Evolutionary conservation across 2,113 vertebrate genomes (phyloP).

Genomic region (Carettochelys insculpta): DNA sequence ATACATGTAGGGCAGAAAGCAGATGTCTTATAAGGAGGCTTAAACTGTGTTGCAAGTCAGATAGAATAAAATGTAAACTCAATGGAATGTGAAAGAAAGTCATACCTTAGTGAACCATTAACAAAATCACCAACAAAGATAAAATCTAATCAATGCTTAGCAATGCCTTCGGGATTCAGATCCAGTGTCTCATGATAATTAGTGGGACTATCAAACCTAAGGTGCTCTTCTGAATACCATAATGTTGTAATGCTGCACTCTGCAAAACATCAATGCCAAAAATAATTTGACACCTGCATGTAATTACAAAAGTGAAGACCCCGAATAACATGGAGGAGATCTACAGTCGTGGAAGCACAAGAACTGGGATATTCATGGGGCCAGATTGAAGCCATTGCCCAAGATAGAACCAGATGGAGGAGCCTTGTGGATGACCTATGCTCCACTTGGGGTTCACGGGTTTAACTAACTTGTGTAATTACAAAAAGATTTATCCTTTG

Average conservation of each 20-base stretch:
- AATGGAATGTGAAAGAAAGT: conserved; percentile 65
- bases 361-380: no score
- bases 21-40: conserved; percentile 33
- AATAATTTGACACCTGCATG: conserved; percentile 72
- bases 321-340: no score
- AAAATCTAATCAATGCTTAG: conserved; percentile 69
- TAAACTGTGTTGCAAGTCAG: conserved; percentile 57
- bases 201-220: conserved; percentile 48
- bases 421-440: no score
- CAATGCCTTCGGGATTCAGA: conserved; percentile 55
- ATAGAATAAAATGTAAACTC: conserved; percentile 53
- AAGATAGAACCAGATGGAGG: no score
- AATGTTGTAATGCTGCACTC: conserved; percentile 24
- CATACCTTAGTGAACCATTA: conserved; percentile 61
- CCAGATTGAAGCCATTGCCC: no score
- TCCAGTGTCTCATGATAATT: conserved; percentile 53
- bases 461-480: no score
- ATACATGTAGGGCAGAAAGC: not conserved
- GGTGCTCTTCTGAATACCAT: conserved; percentile 51
- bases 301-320: conserved; percentile 76
- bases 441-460: no score
- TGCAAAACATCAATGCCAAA: conserved; percentile 51
- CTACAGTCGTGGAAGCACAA: no score
- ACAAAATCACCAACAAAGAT: conserved; percentile 42
- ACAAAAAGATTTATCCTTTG: conserved; percentile 71